phyloP scores from a whole-genome alignment of 2,797 vertebrate genomes.

The Galagoides demidoff region DNA sequence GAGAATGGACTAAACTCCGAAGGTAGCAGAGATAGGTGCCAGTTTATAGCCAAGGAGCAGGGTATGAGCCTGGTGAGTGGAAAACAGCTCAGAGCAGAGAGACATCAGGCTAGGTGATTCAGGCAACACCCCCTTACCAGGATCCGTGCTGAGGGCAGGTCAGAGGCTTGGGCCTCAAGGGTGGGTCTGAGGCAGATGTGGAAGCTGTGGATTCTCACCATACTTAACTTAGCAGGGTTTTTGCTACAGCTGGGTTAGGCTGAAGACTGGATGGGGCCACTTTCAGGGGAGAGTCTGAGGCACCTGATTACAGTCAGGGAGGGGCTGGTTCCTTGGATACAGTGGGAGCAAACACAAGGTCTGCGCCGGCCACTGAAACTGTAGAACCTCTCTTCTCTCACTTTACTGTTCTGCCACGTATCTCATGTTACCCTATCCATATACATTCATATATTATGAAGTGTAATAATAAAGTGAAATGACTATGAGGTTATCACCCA shows the following conservation, averaged over 20 bases:
- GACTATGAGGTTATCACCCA: background rate
- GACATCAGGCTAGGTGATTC: background rate
- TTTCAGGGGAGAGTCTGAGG: background rate
- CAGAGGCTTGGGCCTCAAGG: background rate
- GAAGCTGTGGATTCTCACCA: background rate
- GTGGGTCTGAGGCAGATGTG: background rate
- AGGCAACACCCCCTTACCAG: no score
- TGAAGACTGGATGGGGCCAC: background rate
- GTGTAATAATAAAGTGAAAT: background rate
- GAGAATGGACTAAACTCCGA: background rate
- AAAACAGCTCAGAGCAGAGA: background rate
- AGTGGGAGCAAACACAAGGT: background rate
- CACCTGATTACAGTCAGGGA: background rate
- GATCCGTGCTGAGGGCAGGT: background rate
- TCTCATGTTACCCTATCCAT: background rate
- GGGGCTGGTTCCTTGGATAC: background rate
- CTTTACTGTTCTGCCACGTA: no score
- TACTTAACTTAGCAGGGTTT: background rate
- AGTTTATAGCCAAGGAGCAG: background rate
- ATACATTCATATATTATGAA: background rate
- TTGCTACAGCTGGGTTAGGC: background rate
- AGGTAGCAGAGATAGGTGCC: background rate
- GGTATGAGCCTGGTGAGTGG: no score
- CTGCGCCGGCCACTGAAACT: background rate
- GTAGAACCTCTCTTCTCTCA: background rate